Percentiles rank a stretch among this genome's conserved stretches.
These are phyloP conservation scores for Melanostoma mellinum DNA, from an alignment of 2,888 invertebrate genomes.

Conservation along the genomic window DNA sequence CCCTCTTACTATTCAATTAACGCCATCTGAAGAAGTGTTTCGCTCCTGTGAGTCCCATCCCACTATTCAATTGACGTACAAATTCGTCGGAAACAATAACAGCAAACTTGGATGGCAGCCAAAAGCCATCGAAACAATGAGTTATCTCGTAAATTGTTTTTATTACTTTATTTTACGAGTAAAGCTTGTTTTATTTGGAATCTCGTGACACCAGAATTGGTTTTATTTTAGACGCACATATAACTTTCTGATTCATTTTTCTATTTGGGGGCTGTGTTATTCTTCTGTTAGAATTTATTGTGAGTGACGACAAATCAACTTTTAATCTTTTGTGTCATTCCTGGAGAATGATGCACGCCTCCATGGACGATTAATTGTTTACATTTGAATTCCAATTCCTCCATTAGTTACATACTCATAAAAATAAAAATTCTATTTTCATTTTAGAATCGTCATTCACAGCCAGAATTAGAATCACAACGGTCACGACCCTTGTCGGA, in stretches of 20 bases:
- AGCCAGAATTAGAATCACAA: conserved; percentile 83
- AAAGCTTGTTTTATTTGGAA: conserved; percentile 54
- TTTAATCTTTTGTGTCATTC: conserved; percentile 37
- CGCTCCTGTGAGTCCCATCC: not conserved
- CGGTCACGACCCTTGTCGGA: conserved; percentile 80
- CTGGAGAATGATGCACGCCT: conserved; percentile 35
- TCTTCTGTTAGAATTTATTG: conserved; percentile 34
- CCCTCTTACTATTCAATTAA: conserved; percentile 15
- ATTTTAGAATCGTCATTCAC: conserved; percentile 84
- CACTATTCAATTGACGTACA: conserved; percentile 39
- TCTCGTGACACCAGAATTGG: conserved; percentile 52
- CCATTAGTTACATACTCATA: conserved; percentile 16
- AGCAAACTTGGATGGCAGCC: conserved; percentile 46
- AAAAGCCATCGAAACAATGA: conserved; percentile 63
- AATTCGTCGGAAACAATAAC: conserved; percentile 21
- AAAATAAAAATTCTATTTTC: conserved; percentile 73
- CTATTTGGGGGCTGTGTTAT: not conserved
- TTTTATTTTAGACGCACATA: conserved; percentile 46
- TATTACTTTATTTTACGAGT: conserved; percentile 38
- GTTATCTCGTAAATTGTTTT: conserved; percentile 56
- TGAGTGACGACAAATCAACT: conserved; percentile 39
- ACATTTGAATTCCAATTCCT: conserved; percentile 26
- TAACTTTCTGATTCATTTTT: conserved; percentile 44
- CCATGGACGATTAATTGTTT: conserved; percentile 33
- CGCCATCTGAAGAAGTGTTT: not conserved